Base-by-base conservation (phyloP, 2,888 invertebrate species). In the Eilema griseolum region DNA sequence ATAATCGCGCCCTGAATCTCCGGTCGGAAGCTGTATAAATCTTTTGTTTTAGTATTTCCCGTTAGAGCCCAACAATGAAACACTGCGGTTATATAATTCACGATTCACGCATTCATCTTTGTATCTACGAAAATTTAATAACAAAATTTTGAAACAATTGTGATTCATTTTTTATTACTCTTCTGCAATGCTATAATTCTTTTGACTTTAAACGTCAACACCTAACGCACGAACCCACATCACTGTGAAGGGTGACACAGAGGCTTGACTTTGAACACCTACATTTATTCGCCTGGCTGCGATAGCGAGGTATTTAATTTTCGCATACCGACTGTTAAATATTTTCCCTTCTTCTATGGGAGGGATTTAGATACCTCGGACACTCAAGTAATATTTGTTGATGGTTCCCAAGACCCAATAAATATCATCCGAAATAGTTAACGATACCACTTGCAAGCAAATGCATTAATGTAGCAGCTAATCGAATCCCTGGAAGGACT, bases 21-120 rank as follows among this genome's bases (percentile, higher is more conserved):
- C 11, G 61, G 28, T 26, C 16, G 20, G 61, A 57, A 26, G 28
- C 41, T 41, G n/a, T 65, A 31, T 31, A 69, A 65, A 69, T 56
- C 52, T 65, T 60, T 69, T 69, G 65, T 65, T 56, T 46, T 24
- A 28, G 23, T 37, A 63, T 37, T 37, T 52, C 52, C 65, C 37
- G 12, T 61, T 65, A 12, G 16, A 68, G 62, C 20, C 26, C 11
- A 5, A 41, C 65, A 65, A 2, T 61, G 41, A 31, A 52, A 65
- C 56, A 64, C 59, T 60, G 64, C 23, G 46, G 23, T 16, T 28
- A 46, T 52, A 37, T 60, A 61, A 65, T 61, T 65, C 31, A 69
- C 65, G n/a, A 12, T 26, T 65, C 46, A 52, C n/a, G 23, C 46
- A 28, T 28, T 59, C 57, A 46, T 60, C 60, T 69, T 64, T 60